Evolutionary conservation across 1,140 invertebrate genomes (phyloP), one percentile per base, ranked within the genome.

Genomic region (Carcinoscorpius rotundicauda): DNA sequence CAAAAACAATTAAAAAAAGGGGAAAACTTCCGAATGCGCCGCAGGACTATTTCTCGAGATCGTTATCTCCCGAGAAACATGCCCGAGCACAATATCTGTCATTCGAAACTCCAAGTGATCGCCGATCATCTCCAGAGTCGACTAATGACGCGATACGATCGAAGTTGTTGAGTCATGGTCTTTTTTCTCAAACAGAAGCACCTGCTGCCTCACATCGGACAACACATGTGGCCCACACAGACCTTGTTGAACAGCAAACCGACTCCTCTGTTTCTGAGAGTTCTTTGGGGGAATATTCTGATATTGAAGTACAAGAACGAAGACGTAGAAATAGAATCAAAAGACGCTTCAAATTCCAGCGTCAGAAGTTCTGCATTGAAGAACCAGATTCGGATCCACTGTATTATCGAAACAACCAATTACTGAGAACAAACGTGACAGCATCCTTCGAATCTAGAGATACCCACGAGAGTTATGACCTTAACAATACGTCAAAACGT

Each of bases 241-340:
- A 29, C 49, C 60, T 52, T 49, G 11, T n/a, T 10, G 51, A 6
- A 50, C 60, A 8, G 51, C 10, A 6, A 29, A 29, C 29, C 29
- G 10, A 51, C 5, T 62, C 64, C 49, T 71, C 70, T 9, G 64
- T 67, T 8, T 70, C 69, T 48, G 70, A 69, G 48, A 70, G 69
- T 57, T 71, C 70, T 48, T 55, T 68, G 6, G 68, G 68, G 56
- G 61, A 62, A 51, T 56, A 9, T 29, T 50, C 49, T n/a, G 11
- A 52, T 52, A 29, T 11, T 6, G 53, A 55, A 4, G 6, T 11
- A 6, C 6, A 59, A 9, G 66, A 52, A 48, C 9, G 52, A 9
- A 56, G 55, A 9, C 9, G 10, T 49, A 65, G 61, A 57, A 9
- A 60, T 10, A 10, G 67, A 50, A 49, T 48, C 6, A 52, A 49